Conservation (phyloP, 1,140 invertebrate genomes). For the Drosophila kurseongensis region DNA sequence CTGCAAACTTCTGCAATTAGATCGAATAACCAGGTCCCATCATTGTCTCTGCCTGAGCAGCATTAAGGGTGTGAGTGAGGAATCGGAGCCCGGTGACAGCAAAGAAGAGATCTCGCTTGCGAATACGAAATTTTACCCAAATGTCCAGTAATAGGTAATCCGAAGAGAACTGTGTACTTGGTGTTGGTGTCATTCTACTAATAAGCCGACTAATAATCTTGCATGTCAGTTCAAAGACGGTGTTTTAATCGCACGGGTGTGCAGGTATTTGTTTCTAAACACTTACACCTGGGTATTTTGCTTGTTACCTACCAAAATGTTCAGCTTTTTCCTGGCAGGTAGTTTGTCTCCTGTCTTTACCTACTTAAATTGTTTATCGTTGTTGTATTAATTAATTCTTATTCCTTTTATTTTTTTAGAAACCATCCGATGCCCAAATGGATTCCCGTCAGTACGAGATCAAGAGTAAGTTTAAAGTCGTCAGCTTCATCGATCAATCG, state of each 20-base stretch:
- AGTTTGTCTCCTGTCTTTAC: not conserved
- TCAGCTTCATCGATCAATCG: not conserved
- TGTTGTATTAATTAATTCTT: not conserved
- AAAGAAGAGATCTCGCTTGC: constrained; percentile 67
- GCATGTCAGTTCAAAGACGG: not conserved
- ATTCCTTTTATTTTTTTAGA: not conserved
- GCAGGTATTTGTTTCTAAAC: not conserved
- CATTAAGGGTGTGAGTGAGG: constrained; percentile 21
- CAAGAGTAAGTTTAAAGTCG: not conserved
- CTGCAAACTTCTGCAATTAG: not conserved
- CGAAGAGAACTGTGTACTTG: constrained; percentile 2
- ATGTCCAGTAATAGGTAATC: constrained; percentile 55
- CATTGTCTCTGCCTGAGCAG: constrained; percentile 25
- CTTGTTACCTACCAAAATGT: not conserved
- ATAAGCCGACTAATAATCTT: not conserved
- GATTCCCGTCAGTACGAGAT: not conserved
- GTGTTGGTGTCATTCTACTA: constrained; percentile 13
- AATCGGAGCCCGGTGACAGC: constrained; percentile 4
- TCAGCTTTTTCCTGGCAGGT: not conserved
- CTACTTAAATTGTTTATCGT: not conserved
- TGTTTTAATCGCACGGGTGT: not conserved
- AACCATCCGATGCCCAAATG: not conserved
- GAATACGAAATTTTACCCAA: constrained; percentile 17
- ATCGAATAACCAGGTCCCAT: not conserved
- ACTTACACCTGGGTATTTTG: not conserved